A percentile compares a stretch with the other conserved stretches of the same genome.
Conservation (phyloP, 2,888 invertebrate genomes). For the Cataglyphis cursor region DNA sequence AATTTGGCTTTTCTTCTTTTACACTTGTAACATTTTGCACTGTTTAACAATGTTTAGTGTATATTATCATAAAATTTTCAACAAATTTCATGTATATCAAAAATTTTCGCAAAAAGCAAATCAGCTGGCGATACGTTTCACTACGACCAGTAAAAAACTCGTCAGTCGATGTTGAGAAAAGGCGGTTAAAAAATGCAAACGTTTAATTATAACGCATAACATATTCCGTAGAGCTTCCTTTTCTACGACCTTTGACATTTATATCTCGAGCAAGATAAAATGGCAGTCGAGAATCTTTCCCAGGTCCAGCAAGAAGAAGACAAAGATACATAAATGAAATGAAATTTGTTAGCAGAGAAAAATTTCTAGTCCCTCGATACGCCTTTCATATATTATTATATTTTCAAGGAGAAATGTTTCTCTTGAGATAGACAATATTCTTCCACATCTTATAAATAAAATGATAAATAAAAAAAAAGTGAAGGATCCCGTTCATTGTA, state of each 20-base stretch:
- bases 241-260: conserved; percentile 43
- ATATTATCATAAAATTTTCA: not conserved
- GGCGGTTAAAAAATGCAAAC: conserved; percentile 75
- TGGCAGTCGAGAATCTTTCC: conserved; percentile 7
- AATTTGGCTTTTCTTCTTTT: not conserved
- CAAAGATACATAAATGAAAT: conserved; percentile 79
- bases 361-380: conserved; percentile 1
- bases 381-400: not conserved
- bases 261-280: conserved; percentile 43
- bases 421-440: not conserved
- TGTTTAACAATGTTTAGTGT: not conserved
- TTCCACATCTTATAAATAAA: not conserved
- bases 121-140: conserved; percentile 53
- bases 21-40: not conserved
- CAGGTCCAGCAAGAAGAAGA: conserved; percentile 52
- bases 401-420: conserved; percentile 22
- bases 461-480: not conserved
- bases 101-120: not conserved
- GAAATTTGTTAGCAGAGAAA: conserved; percentile 72
- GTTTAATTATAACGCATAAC: conserved; percentile 74
- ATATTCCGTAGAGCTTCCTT: conserved; percentile 32
- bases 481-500: not conserved
- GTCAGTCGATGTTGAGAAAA: conserved; percentile 73
- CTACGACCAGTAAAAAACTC: conserved; percentile 68
- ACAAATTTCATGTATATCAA: not conserved